These are phyloP conservation scores for Catalaphyllia jardinei DNA, from an alignment of 64 coral and sea anemone species.

Conservation along the genomic window DNA sequence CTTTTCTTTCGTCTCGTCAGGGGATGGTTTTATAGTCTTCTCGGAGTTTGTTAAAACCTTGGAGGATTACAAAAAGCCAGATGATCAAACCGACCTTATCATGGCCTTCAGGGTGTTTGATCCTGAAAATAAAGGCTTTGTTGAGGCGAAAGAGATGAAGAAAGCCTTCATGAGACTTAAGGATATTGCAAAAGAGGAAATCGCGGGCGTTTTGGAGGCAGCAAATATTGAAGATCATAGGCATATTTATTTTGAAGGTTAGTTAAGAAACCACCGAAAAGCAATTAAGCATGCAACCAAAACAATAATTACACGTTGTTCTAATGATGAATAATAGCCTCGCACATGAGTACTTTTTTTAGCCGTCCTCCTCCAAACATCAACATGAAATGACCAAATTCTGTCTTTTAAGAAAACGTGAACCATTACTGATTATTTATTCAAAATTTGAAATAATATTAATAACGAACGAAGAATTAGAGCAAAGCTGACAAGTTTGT, in stretches of 20 bases:
- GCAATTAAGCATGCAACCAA: too few species aligned
- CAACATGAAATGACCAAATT: too few species aligned
- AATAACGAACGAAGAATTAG: too few species aligned
- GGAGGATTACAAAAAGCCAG: conserved; percentile 34
- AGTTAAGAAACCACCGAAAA: not conserved
- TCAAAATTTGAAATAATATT: too few species aligned
- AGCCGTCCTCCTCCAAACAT: too few species aligned
- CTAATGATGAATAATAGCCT: too few species aligned
- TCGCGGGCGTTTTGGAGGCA: not conserved
- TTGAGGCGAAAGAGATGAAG: conserved; percentile 14
- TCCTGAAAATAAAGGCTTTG: conserved; percentile 17
- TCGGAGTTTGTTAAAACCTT: conserved; percentile 32
- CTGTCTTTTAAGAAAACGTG: too few species aligned
- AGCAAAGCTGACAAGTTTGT: too few species aligned
- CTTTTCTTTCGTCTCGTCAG: not conserved
- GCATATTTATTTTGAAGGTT: conserved; percentile 25
- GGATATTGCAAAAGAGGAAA: conserved; percentile 19
- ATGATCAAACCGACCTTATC: conserved; percentile 2
- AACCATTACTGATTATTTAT: too few species aligned
- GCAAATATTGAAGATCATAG: conserved; percentile 20
- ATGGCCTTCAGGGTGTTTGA: conserved; percentile 46
- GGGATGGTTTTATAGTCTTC: not conserved
- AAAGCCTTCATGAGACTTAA: conserved; percentile 1
- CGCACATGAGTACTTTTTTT: too few species aligned
- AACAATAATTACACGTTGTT: too few species aligned